These are phyloP conservation scores for Myopa testacea DNA, from an alignment of 2,888 invertebrate species.

Conservation along the genomic window DNA sequence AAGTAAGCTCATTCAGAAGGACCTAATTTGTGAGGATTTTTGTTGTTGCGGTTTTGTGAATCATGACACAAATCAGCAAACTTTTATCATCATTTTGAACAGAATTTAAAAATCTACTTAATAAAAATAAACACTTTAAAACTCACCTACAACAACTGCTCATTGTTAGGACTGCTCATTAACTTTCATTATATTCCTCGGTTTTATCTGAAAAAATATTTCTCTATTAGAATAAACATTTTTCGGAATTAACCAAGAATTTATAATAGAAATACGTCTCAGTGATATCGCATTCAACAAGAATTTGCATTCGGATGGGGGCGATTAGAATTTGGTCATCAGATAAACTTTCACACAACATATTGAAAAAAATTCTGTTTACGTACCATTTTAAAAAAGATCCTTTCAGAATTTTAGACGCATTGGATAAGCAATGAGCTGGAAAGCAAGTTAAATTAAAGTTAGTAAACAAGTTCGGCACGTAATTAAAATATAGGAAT, in stretches of 20 bases:
- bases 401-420: too few species aligned
- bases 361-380: too few species aligned
- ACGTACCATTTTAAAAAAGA: too few species aligned
- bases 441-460: not conserved
- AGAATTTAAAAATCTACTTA: too few species aligned
- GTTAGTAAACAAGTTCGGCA: not conserved
- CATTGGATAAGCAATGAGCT: too few species aligned
- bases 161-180: too few species aligned
- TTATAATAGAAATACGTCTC: not conserved
- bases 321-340: constrained; percentile 35
- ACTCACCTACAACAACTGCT: too few species aligned
- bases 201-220: too few species aligned
- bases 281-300: constrained; percentile 37
- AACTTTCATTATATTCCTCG: too few species aligned
- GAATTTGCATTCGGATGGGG: constrained; percentile 47
- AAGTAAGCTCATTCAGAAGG: constrained; percentile 53
- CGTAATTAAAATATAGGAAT: not conserved
- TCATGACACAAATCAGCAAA: constrained; percentile 55
- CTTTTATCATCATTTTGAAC: constrained; percentile 45
- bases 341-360: not conserved
- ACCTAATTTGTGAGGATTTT: constrained; percentile 57
- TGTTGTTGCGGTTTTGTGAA: constrained; percentile 62
- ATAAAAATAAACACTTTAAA: too few species aligned
- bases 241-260: too few species aligned
- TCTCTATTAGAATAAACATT: too few species aligned